phyloP scores from a whole-genome alignment of 2,888 invertebrate genomes.

The Tenthredo amoena region DNA sequence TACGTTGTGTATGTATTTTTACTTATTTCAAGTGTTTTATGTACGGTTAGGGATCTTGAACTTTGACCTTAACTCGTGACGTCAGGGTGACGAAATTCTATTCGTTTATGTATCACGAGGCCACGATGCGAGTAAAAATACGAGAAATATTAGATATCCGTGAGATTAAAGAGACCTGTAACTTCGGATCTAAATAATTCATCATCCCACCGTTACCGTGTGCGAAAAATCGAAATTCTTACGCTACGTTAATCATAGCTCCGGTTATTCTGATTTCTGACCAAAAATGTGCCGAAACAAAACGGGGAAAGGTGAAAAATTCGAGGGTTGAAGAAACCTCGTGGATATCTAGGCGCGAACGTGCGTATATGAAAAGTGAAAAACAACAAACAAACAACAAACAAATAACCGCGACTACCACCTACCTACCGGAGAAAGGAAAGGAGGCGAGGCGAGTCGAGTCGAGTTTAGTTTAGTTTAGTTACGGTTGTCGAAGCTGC shows the following conservation, averaged over 20 bases:
- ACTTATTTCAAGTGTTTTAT: not conserved
- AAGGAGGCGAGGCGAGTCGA: slow-evolving; percentile 6
- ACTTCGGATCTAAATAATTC: not conserved
- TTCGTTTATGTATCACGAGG: not conserved
- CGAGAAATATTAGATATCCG: not conserved
- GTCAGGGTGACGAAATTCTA: slow-evolving; percentile 8
- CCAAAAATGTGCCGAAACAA: not conserved
- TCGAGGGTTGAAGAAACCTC: not conserved
- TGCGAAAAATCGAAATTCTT: too few relatives aligned
- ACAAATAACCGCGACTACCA: not conserved
- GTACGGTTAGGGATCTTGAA: not conserved
- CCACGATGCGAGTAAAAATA: not conserved
- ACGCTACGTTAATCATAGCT: too few relatives aligned
- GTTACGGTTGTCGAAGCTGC: slow-evolving; percentile 40
- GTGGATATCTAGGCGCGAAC: not conserved
- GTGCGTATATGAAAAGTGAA: not conserved
- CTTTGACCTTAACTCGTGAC: slow-evolving; percentile 25
- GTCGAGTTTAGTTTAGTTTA: not conserved
- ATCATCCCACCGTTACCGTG: not conserved
- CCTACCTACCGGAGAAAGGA: not conserved
- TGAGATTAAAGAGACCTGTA: not conserved
- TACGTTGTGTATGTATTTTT: not conserved
- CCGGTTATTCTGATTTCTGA: not conserved
- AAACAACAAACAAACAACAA: not conserved
- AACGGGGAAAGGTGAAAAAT: not conserved